A percentile compares a stretch with the other conserved stretches of the same genome.
phyloP scores from a whole-genome alignment of 2,797 vertebrate species.

The Poeciliopsis turneri region DNA sequence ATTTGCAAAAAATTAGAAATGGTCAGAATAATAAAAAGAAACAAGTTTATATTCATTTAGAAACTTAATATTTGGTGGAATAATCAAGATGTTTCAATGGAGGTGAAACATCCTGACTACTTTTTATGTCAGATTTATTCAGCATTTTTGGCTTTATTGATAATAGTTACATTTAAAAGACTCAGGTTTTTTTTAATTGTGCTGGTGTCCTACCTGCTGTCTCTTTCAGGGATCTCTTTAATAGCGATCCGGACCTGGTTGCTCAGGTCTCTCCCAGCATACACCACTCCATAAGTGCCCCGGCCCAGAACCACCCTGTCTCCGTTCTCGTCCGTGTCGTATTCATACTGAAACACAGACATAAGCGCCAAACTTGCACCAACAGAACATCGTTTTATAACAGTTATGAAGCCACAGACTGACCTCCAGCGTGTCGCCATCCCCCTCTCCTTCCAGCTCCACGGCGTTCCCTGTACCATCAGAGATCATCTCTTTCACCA shows the following conservation, averaged over 20 bases:
- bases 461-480: slow-evolving; percentile 84
- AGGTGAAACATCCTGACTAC: too few relatives aligned
- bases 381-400: not conserved
- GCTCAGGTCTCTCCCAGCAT: slow-evolving; percentile 88
- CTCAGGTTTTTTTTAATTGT: not conserved
- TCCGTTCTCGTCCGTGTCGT: slow-evolving; percentile 86
- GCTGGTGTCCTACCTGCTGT: slow-evolving; percentile 83
- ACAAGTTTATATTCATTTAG: too few relatives aligned
- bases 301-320: slow-evolving; percentile 89
- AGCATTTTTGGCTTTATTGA: not conserved
- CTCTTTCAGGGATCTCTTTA: slow-evolving; percentile 92
- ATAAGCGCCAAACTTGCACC: not conserved
- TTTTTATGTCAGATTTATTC: not conserved
- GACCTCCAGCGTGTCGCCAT: slow-evolving; percentile 93
- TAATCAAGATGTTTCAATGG: too few relatives aligned
- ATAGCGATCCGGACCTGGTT: slow-evolving; percentile 93
- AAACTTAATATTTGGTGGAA: too few relatives aligned
- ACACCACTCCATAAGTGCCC: slow-evolving; percentile 92
- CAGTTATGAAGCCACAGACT: slow-evolving; percentile 26
- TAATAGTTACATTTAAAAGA: not conserved
- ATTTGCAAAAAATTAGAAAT: too few relatives aligned
- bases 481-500: slow-evolving; percentile 94
- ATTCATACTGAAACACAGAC: slow-evolving; percentile 83
- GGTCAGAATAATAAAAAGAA: too few relatives aligned
- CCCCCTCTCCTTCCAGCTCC: slow-evolving; percentile 89